A percentile compares a stretch with the other conserved stretches of the same genome.
Evolutionary conservation across 2,888 invertebrate genomes (phyloP).

Genomic region (Hyposoter didymator): DNA sequence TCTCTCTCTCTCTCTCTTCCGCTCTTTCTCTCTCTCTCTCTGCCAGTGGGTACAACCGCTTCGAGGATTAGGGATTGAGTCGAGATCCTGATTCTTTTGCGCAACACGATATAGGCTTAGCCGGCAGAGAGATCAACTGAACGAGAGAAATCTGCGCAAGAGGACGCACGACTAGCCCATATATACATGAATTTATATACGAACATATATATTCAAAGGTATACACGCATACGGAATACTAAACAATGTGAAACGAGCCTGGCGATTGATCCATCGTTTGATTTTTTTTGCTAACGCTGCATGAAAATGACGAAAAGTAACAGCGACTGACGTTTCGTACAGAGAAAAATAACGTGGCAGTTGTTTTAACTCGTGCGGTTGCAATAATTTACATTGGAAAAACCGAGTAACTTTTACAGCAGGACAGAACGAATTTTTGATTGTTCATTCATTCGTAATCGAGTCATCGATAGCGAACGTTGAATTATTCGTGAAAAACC

Average conservation of each 20-base stretch:
- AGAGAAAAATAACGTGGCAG: not conserved
- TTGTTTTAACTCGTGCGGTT: not conserved
- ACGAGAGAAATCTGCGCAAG: slow-evolving; percentile 64
- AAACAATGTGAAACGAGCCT: slow-evolving; percentile 37
- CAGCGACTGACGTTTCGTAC: not conserved
- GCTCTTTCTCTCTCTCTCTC: slow-evolving; percentile 14
- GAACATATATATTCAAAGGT: slow-evolving; percentile 11
- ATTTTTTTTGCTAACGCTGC: slow-evolving; percentile 36
- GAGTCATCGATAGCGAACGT: not conserved
- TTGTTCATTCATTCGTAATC: not conserved
- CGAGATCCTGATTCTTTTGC: slow-evolving; percentile 75
- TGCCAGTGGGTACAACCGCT: slow-evolving; percentile 72
- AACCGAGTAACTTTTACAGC: not conserved
- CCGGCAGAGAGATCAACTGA: slow-evolving; percentile 63
- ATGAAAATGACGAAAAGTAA: slow-evolving; percentile 67
- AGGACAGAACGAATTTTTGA: not conserved
- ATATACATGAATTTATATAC: not conserved
- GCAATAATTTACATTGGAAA: not conserved
- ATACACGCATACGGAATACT: slow-evolving; percentile 7
- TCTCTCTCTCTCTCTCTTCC: slow-evolving; percentile 22
- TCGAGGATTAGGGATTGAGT: slow-evolving; percentile 82
- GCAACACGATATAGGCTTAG: slow-evolving; percentile 67
- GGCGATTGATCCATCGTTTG: slow-evolving; percentile 34
- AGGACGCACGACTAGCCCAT: slow-evolving; percentile 42
- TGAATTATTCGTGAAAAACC: not conserved